These are phyloP conservation scores for Gallinago jamesoni DNA, from an alignment of 2,113 vertebrate species.

Conservation along the genomic window DNA sequence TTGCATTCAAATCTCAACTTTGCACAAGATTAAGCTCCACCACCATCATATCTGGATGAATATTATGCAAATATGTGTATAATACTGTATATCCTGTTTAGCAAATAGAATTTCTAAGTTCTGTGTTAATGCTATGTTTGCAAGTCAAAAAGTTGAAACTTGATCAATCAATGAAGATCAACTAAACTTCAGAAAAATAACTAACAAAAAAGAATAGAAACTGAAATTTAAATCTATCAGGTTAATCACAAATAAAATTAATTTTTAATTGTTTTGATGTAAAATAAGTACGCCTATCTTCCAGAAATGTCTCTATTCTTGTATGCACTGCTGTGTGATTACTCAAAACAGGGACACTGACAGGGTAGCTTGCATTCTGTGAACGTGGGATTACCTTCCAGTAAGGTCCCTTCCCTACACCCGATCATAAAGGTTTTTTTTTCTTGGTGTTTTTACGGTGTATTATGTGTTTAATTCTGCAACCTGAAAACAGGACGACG, in stretches of 20 bases:
- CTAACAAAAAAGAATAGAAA: neutral
- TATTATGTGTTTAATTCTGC: neutral
- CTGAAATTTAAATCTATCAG: neutral
- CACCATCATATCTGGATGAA: neutral
- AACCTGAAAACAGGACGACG: neutral
- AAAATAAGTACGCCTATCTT: neutral
- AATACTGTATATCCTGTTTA: neutral
- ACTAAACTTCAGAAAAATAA: neutral
- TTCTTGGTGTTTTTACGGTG: neutral
- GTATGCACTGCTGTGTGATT: neutral
- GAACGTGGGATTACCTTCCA: neutral
- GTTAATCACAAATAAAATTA: neutral
- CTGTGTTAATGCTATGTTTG: neutral
- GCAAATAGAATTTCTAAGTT: neutral
- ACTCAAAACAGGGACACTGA: neutral
- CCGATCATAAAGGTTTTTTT: neutral
- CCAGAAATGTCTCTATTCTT: neutral
- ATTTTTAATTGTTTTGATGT: neutral
- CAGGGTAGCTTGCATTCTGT: neutral
- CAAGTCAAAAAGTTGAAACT: neutral
- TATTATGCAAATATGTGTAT: neutral
- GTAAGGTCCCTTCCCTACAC: neutral
- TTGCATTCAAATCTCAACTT: neutral
- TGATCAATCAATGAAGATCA: neutral
- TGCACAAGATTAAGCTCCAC: neutral